Evolutionary conservation across 2,888 invertebrate species (phyloP), one percentile per base, ranked within the genome.

Genomic region (Tineola bisselliella): DNA sequence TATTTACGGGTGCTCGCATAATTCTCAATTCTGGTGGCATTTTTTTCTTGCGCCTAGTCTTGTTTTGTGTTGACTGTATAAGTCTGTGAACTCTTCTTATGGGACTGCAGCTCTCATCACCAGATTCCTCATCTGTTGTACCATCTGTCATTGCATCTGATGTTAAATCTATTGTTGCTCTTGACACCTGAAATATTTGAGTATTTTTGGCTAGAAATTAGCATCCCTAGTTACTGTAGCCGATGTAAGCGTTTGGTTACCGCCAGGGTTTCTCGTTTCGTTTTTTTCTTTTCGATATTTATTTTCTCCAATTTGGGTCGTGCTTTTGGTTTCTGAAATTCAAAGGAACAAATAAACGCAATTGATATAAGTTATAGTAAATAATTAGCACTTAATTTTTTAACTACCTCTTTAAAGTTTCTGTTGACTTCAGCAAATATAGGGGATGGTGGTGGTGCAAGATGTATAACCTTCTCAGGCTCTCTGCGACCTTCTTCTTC

Each of bases 381-480:
- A 48, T 56, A 25, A 19, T 1, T 30, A 59, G 33, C 25, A 15
- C 1, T 59, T 59, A 1, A 48, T 17, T 17, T 13, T 3, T 59
- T n/a, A 5, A 48, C 15, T 71, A 81, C 84, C 54, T 79, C 81
- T 58, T 64, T 70, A 11, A 33, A 48, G 10, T 25, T 60, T 60
- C 48, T 60, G 8, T n/a, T 5, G 25, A 60, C 44, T 66, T 81
- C 79, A 10, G 86, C 81, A 38, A 90, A 80, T 63, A 90, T 89
- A 10, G 94, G 93, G 0, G 93, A 92, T 54, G 92, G 91, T 0
- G 93, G 93, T 62, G 94, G 93, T 13, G 91, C 92, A 17, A 76
- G 71, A 63, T 84, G 84, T 62, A 70, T 76, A 30, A 77, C 72
- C 66, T 84, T 81, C 56, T 79, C 78, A 62, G 88, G 87, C 68